Base-by-base conservation (phyloP, 2,888 invertebrate genomes). In the Tuta absoluta region DNA sequence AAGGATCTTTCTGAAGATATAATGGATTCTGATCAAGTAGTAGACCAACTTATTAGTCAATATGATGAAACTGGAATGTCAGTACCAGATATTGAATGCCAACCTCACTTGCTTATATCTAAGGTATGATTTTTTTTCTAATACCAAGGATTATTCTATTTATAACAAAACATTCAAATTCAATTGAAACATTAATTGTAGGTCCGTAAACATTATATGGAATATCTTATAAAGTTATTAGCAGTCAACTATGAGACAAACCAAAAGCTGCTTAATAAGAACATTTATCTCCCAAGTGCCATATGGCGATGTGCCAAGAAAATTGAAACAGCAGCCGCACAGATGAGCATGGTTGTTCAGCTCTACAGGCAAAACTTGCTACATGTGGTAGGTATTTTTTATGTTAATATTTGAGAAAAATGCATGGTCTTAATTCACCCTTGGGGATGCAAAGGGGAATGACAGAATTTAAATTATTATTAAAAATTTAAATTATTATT, bases 151-250 rank as follows among this genome's bases (percentile, higher is more conserved):
- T 19, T 14, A 0, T 14, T 24, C 14, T 23, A 11, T 2, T 19
- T 10, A 33, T 8, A 33, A 8, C 1, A 33, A 1, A 11, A 19
- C 21, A 12, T 2, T 23, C 4, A 11, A 4, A 23, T 21, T 23
- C 2, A 23, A 51, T 17, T 48, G 2, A 17, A 21, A 3, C 19
- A 21, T 49, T 2, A 21, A 11, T 78, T 78, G 58, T 70, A 92
- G 92, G 91, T 92, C 19, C 87, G 92, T 24, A 89, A 91, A 74
- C 85, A 88, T 75, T 92, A 92, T 68, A 86, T 92, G 85, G 87
- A 89, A 58, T 84, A 89, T 70, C 73, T 91, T 51, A 83, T 89
- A 56, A 86, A 87, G 76, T 72, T 91, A 33, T 72, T 92, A 23
- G 81, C 86, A 17, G 68, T 78, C 2, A 92, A 92, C 68, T 92